Percentiles rank a stretch among this genome's conserved stretches.
phyloP scores from a whole-genome alignment of 2,113 vertebrate species.

The Penelope pileata region DNA sequence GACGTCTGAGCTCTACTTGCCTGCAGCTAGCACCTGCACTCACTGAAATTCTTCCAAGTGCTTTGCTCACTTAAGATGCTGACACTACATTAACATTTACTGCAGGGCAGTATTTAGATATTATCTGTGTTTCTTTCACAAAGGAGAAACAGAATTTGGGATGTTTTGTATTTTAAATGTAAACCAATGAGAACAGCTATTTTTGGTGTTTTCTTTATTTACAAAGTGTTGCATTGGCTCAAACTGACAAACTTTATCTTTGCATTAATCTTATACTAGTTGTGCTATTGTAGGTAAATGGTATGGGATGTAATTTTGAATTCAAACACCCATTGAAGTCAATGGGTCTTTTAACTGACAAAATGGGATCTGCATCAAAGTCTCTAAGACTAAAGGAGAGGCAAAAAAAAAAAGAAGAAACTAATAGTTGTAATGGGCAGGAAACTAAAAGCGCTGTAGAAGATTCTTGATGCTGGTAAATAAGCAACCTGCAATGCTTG shows the following conservation, averaged over 20 bases:
- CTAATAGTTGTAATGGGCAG: not conserved
- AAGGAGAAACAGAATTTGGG: not conserved
- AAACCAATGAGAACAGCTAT: slow-evolving; percentile 23
- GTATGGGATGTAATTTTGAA: slow-evolving; percentile 34
- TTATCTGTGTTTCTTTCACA: not conserved
- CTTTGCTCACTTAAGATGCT: not conserved
- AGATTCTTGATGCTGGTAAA: not conserved
- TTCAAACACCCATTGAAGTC: slow-evolving; percentile 50
- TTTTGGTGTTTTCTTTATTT: slow-evolving; percentile 13
- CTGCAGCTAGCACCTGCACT: not conserved
- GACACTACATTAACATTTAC: not conserved
- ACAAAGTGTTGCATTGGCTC: not conserved
- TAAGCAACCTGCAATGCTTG: not conserved
- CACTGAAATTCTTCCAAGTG: not conserved
- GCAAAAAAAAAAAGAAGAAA: not conserved
- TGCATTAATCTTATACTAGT: not conserved
- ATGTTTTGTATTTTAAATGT: slow-evolving; percentile 18
- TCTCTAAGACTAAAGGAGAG: not conserved
- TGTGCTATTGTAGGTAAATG: slow-evolving; percentile 3
- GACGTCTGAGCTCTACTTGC: not conserved
- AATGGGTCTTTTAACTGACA: slow-evolving; percentile 40
- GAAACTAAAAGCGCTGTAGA: not conserved
- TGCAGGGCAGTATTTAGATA: not conserved
- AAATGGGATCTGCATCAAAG: slow-evolving; percentile 45
- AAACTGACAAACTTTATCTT: not conserved